Evolutionary conservation across 2,113 vertebrate genomes (phyloP), one percentile per base, ranked within the genome.

Genomic region (Arenaria interpres): DNA sequence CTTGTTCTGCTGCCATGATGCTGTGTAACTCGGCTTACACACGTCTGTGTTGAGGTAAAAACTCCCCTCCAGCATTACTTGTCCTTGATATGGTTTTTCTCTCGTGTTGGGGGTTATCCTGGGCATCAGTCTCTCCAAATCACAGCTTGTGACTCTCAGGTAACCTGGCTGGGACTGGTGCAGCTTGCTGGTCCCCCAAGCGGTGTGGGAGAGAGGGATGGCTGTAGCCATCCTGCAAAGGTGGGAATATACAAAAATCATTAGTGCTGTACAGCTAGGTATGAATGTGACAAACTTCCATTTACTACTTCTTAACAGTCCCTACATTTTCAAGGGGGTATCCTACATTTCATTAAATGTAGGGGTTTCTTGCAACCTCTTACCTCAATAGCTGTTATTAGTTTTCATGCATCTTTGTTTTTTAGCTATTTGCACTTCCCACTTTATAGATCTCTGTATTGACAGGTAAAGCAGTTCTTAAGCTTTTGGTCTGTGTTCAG

Each of bases 71-170:
- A 54, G 21, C 24, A 24, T 32, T 1, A 1, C 41, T 68, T 79
- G 21, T 57, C 14, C 18, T 84, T 66, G 11, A 35, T 32, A 25
- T 0, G 1, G 22, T 21, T 25, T 54, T 53, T 75, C 43, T 57
- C 30, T 75, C 32, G n/a, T 43, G 28, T 32, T 9, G 9, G 10
- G 37, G 21, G 4, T 17, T 75, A 28, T 28, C 19, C 10, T 14
- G 19, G 18, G 35, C 17, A 28, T 54, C 32, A 30, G 32, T 37
- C 35, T 81, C 20, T 85, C 23, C n/a, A 64, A 3, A 76, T 68
- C n/a, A 24, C 20, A 64, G 22, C 43, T 63, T 0, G 0, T n/a
- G 19, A 28, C 25, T 63, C 39, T 41, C 0, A 1, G 21, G 17
- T 48, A 16, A 39, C 24, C 18, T 67, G 25, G 22, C 13, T 76